phyloP scores from a whole-genome alignment of 2,888 invertebrate genomes.

The Galeopsomyia nigrocyanea region DNA sequence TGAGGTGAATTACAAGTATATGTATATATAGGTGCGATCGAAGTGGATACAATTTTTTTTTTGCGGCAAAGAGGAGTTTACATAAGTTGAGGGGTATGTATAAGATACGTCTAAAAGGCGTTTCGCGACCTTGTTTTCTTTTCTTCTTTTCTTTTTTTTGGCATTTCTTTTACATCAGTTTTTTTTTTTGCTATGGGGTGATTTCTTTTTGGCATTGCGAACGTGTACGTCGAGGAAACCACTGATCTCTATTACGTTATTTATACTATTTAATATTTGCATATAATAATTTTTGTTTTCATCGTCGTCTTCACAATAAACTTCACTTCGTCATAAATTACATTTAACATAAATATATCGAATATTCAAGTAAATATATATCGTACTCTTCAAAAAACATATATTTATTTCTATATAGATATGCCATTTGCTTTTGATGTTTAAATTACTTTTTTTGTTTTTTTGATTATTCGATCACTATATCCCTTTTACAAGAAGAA shows the following conservation, averaged over 20 bases:
- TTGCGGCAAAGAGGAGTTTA: neutral
- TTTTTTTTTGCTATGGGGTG: slow-evolving; percentile 22
- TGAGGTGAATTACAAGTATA: slow-evolving; percentile 1
- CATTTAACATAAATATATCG: slow-evolving; percentile 2
- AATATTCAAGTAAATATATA: neutral
- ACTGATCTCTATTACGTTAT: neutral
- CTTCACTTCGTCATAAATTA: neutral
- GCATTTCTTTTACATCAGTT: slow-evolving; percentile 13
- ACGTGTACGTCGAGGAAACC: slow-evolving; percentile 30
- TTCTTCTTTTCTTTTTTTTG: slow-evolving; percentile 28
- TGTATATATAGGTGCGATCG: no score
- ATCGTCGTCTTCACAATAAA: slow-evolving; percentile 21
- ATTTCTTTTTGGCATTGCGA: slow-evolving; percentile 43
- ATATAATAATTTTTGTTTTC: slow-evolving; percentile 17
- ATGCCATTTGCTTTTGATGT: slow-evolving; percentile 12
- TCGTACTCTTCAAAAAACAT: no score
- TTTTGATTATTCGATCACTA: slow-evolving; percentile 8
- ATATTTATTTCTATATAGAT: neutral
- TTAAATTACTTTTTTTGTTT: slow-evolving; percentile 1
- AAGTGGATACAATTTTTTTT: neutral
- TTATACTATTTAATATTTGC: neutral
- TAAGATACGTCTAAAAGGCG: slow-evolving; percentile 35
- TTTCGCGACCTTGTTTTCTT: slow-evolving; percentile 14
- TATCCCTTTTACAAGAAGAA: neutral
- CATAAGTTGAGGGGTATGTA: neutral